Evolutionary conservation across 92 coral and sea anemone species (phyloP).

Genomic region (Umimayanthus kanabou): DNA sequence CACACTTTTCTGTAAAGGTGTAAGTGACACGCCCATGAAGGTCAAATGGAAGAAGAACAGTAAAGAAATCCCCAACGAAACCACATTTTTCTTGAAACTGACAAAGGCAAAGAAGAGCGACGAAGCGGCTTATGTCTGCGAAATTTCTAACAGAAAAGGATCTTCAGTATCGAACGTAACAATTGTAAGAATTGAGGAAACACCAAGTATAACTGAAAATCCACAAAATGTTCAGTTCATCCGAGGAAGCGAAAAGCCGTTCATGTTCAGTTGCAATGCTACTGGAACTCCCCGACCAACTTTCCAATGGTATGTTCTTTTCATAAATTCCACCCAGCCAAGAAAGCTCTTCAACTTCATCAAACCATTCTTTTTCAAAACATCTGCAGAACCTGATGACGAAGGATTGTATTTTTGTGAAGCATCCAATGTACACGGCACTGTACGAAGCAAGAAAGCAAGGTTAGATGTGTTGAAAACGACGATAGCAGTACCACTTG

Average conservation of each 20-base stretch:
- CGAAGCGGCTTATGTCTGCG: constrained; percentile 52
- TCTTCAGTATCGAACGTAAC: constrained; percentile 50
- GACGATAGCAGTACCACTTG: constrained; percentile 38
- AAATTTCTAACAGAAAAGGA: constrained; percentile 46
- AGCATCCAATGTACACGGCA: constrained; percentile 43
- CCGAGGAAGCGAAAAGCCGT: constrained; percentile 6
- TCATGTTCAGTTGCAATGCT: constrained; percentile 46
- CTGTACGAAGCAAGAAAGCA: constrained; percentile 46
- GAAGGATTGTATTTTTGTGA: constrained; percentile 53
- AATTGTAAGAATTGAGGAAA: constrained; percentile 44
- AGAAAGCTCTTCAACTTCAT: constrained; percentile 16
- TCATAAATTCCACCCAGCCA: not conserved
- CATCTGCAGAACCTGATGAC: constrained; percentile 10
- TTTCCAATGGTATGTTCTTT: constrained; percentile 52
- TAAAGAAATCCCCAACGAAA: constrained; percentile 17
- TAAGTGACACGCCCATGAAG: constrained; percentile 26
- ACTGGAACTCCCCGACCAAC: constrained; percentile 51
- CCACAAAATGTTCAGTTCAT: constrained; percentile 28
- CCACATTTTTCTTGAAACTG: not conserved
- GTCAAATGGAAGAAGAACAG: constrained; percentile 48
- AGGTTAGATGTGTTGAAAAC: constrained; percentile 41
- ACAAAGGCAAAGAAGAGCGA: constrained; percentile 25
- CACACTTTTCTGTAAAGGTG: constrained; percentile 29
- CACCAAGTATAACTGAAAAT: constrained; percentile 36
- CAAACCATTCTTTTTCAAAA: not conserved